These are phyloP conservation scores for Parazoanthus swiftii DNA, from an alignment of 92 coral and sea anemone species.

Conservation along the genomic window DNA sequence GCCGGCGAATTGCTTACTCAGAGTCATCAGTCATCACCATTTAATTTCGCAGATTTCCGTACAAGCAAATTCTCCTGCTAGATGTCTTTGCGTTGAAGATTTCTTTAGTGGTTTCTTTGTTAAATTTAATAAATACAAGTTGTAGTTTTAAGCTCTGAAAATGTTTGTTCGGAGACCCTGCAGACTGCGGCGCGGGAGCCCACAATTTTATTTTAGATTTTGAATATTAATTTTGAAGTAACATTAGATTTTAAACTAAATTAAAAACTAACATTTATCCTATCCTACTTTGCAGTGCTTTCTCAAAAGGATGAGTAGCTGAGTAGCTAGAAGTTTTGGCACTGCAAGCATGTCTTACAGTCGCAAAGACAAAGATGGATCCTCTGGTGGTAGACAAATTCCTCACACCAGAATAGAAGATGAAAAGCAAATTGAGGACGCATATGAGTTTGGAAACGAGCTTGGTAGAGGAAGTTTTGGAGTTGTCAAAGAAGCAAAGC, in stretches of 20 bases:
- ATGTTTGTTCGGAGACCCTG: not conserved
- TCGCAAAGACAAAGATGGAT: slow-evolving; percentile 44
- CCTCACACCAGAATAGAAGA: slow-evolving; percentile 95
- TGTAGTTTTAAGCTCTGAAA: not conserved
- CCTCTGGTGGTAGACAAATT: slow-evolving; percentile 59
- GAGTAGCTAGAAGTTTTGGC: not conserved
- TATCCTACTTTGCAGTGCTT: not conserved
- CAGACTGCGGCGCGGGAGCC: not conserved
- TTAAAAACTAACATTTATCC: slow-evolving; percentile 2
- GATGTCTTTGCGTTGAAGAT: not conserved
- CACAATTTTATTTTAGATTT: not conserved
- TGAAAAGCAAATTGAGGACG: slow-evolving; percentile 89
- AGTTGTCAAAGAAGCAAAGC: slow-evolving; percentile 87
- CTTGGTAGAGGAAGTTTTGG: slow-evolving; percentile 99
- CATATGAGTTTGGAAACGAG: slow-evolving; percentile 89
- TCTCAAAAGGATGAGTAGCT: slow-evolving; percentile 19
- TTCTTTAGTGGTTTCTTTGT: not conserved
- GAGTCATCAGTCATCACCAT: not conserved
- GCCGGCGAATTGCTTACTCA: not conserved
- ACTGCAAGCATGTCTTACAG: slow-evolving; percentile 33
- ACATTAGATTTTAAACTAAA: not conserved
- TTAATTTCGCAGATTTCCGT: not conserved
- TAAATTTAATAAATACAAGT: slow-evolving; percentile 6
- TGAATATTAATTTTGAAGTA: not conserved
- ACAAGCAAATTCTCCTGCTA: not conserved